Base-by-base conservation (phyloP, 1,140 invertebrate genomes). In the Globodera rostochiensis region DNA sequence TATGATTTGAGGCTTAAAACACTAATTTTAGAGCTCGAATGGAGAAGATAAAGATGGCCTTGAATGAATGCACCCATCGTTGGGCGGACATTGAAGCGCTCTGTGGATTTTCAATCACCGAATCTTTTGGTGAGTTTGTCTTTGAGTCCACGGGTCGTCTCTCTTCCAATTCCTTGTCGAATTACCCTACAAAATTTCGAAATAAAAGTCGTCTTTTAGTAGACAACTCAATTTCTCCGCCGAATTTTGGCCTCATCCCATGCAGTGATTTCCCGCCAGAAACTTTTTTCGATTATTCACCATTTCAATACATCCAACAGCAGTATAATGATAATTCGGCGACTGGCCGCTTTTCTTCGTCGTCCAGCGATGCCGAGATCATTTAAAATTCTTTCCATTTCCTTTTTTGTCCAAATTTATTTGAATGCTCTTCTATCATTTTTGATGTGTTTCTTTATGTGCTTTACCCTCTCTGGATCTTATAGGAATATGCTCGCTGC, bases 31-130 rank as follows among this genome's bases (percentile, higher is more conserved):
- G 87, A 82, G 81, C 77, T 66, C 80, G 88, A 74, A 89, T 90
- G 88, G 88, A 89, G 81, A 85, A 86, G 71, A 89, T 89, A 64
- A 87, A 86, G 45, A 66, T 80, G 6, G 77, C 81, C 15, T 84
- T 90, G 21, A 80, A 82, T n/a, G 88, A 89, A 75, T 83, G 85
- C 13, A 82, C 86, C 47, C 80, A 90, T 53, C 70, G 88, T 66
- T 89, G 87, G 86, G 77, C 85, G 36, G 81, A 89, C 73, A 90
- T 89, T 46, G 88, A 89, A 79, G 80, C 84, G 11, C 49, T 89
- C 15, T 86, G 84, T 71, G 88, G 88, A 6, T 90, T 89, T 71
- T 88, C 83, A 13, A 88, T 87, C 71, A 87, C 79, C 6, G 84
- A 84, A 13, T 78, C 86, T 46, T 79, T 78, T 21, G 86, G 86